Evolutionary conservation across 2,797 vertebrate genomes (phyloP), one percentile per base, ranked within the genome.

Genomic region (Smutsia temminckii): DNA sequence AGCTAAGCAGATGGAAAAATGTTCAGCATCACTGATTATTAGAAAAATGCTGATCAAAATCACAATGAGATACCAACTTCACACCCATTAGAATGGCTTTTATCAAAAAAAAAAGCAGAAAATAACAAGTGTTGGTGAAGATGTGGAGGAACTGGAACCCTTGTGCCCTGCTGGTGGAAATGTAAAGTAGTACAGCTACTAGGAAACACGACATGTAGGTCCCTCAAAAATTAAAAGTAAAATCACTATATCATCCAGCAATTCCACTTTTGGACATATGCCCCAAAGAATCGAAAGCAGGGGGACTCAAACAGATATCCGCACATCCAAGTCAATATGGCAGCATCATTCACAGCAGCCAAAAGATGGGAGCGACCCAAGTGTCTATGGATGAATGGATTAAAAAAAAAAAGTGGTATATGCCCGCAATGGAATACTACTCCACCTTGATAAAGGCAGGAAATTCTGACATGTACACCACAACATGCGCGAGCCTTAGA

Each of bases 161-260:
- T 66, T 17, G 7, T 14, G 10, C 6, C 2, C 69, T 69, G 61
- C 11, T 63, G 37, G 25, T 49, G 27, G n/a, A 32, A 69, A 63
- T 10, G 11, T 20, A 29, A 83, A 64, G 40, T 12, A 4, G 40
- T 27, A 23, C 0, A 9, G 53, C 25, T 40, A 21, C 84, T 18
- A 8, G 21, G 51, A 71, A 68, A 83, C 72, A 79, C 27, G 57
- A 59, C 49, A 37, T 9, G n/a, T 32, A 2, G 20, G 3, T 55
- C 72, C 64, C 78, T 63, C 25, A 20, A 80, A 90, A 34, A 81
- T 72, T 88, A 81, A 87, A 95, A 95, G 63, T 55, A 63, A 32
- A 80, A 55, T 93, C 66, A 46, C 32, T 17, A 37, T 55, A 27
- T 72, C 51, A 93, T 25, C 55, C 7, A 83, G 32, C 68, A 78